phyloP scores from a whole-genome alignment of 92 coral and sea anemone genomes.

The Epizoanthus ramosus region DNA sequence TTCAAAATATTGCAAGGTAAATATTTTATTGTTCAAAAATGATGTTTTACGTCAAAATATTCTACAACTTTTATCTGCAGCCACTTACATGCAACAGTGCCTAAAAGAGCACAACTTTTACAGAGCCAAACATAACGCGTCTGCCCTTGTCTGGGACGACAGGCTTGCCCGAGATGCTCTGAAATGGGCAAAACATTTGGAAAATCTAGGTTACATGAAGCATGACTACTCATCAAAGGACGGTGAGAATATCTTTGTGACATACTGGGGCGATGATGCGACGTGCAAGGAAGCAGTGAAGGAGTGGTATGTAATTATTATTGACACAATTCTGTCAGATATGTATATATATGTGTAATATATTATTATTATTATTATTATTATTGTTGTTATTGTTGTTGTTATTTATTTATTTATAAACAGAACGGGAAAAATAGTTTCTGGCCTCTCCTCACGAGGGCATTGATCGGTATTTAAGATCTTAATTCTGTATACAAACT shows the following conservation, averaged over 20 bases:
- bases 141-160: constrained; percentile 41
- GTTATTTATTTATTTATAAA: too few relatives aligned
- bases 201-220: not conserved
- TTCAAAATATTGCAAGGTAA: too few relatives aligned
- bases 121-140: constrained; percentile 50
- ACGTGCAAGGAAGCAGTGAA: constrained; percentile 51
- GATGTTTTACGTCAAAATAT: too few relatives aligned
- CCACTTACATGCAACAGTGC: constrained; percentile 42
- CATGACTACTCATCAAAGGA: constrained; percentile 9
- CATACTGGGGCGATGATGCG: constrained; percentile 16
- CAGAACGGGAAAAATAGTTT: too few relatives aligned
- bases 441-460: too few relatives aligned
- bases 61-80: not conserved
- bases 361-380: too few relatives aligned
- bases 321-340: not conserved
- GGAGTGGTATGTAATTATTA: constrained; percentile 28
- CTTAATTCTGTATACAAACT: too few relatives aligned
- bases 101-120: constrained; percentile 40
- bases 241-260: constrained; percentile 45
- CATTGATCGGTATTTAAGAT: too few relatives aligned
- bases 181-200: constrained; percentile 46
- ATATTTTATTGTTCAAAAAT: too few relatives aligned
- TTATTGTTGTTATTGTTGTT: too few relatives aligned
- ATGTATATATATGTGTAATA: too few relatives aligned
- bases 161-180: constrained; percentile 45